Evolutionary conservation across 2,888 invertebrate genomes (phyloP), one percentile per base, ranked within the genome.

Genomic region (Ophraella communa): DNA sequence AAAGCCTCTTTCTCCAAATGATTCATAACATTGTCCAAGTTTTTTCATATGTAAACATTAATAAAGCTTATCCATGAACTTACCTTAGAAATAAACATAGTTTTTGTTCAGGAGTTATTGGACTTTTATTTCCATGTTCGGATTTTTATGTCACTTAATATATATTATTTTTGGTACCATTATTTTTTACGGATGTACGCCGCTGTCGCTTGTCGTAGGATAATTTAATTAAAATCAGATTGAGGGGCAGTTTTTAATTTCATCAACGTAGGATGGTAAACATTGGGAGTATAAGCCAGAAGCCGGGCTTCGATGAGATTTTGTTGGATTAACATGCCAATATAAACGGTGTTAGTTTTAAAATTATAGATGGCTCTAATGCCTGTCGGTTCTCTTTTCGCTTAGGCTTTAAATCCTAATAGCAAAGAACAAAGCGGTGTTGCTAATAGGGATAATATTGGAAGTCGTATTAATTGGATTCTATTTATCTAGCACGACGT

Each of bases 161-260:
- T 35, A 4, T 8, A 7, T 1, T 24, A 24, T 27, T 39, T 2
- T 14, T 14, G n/a, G 3, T 5, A 4, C 35, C 14, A 4, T 3
- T 35, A 35, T 3, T 14, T n/a, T 35, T 35, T n/a, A n/a, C 3
- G n/a, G 11, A 4, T 1, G n/a, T 4, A 39, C 62, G 53, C 57
- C 57, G 49, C 53, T 42, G 57, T 55, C 61, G 62, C 49, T 49
- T 23, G 55, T 23, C 61, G 73, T 44, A 71, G 75, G 74, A 78
- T 79, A 77, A 79, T 79, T 79, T 78, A 78, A 79, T 79, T 79
- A 79, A 76, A 78, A 76, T 76, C 73, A 74, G 76, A 75, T 76
- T 74, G 71, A 75, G 76, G 77, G 77, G 76, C 73, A 76, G 75
- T 78, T 79, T 79, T 79, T 79, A 79, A 79, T 79, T 79, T 79